A percentile compares a stretch with the other conserved stretches of the same genome.
Conservation (phyloP, 2,797 vertebrate genomes). For the Muscicapa striata region DNA sequence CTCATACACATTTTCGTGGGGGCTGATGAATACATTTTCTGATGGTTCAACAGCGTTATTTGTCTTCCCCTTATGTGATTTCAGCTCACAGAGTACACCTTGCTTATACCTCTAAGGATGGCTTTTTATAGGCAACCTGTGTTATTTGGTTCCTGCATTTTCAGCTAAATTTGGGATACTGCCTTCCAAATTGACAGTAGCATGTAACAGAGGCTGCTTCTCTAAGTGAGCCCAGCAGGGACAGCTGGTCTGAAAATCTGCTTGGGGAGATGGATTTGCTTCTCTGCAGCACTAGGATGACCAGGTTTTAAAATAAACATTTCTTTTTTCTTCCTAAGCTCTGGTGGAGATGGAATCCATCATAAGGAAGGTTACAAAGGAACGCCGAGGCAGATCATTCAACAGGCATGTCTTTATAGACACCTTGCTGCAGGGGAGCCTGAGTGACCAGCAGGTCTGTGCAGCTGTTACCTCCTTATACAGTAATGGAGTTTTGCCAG, state of each 20-base stretch:
- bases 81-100: not conserved
- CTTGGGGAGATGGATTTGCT: conserved; percentile 9
- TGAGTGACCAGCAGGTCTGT: conserved; percentile 91
- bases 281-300: conserved; percentile 2
- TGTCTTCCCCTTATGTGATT: not conserved
- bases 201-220: not conserved
- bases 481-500: not conserved
- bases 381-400: conserved; percentile 81
- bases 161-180: not conserved
- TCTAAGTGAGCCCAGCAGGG: conserved; percentile 12
- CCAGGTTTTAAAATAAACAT: conserved; percentile 37
- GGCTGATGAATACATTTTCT: not conserved
- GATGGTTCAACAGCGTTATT: not conserved
- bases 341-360: conserved; percentile 88
- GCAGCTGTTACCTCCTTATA: not conserved
- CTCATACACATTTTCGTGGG: not conserved
- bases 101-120: not conserved
- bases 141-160: not conserved
- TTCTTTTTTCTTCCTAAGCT: conserved; percentile 77
- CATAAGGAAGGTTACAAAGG: conserved; percentile 86
- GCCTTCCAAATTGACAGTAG: not conserved
- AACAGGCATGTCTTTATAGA: conserved; percentile 85
- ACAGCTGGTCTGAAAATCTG: conserved; percentile 57
- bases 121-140: not conserved
- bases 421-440: conserved; percentile 85